Evolutionary conservation across 1,140 invertebrate genomes (phyloP), one percentile per base, ranked within the genome.

Genomic region (Phocides pigmalion): DNA sequence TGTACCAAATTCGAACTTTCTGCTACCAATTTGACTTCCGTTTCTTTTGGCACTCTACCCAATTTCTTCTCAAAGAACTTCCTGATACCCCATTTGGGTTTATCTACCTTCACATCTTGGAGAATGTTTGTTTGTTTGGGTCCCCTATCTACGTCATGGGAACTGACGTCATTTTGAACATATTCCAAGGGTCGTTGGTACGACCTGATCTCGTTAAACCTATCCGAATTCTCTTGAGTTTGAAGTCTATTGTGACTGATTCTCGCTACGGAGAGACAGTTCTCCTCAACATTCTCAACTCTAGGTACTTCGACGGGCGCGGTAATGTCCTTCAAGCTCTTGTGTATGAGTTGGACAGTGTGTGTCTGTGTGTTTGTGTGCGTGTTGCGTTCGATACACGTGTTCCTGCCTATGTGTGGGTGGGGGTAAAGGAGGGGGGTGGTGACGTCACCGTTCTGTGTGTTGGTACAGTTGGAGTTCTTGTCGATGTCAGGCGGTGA

Each of bases 401-500:
- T 96, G 93, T 98, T 98, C 8, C 97, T 92, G 2, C 97, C 97
- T 82, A 98, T 97, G 84, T 97, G 95, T 0, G 96, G 96, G 72
- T 97, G 96, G 19, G 97, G 72, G 72, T 84, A 89, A 0, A 89
- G 66, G 0, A 89, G 79, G 11, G 86, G 87, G 0, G 86, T 84
- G 11, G 79, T 81, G 53, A 84, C 81, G 73, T 89, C 87, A 73
- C 80, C 77, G 54, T 73, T 74, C 17, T 77, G 79, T 0, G 51
- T 32, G 0, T 62, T 35, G 0, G 75, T 83, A 44, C 82, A 84
- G 66, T 89, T 90, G 0, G 81, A 87, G 56, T 87, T 89, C 50
- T 88, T 89, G 42, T 89, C 85, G 0, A 32, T 20, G 22, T 89
- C 84, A 11, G 62, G 70, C 9, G 70, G 66, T 4, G 56, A 51